These are phyloP conservation scores for Ia io DNA, from an alignment of 2,113 vertebrate species.

Conservation along the genomic window DNA sequence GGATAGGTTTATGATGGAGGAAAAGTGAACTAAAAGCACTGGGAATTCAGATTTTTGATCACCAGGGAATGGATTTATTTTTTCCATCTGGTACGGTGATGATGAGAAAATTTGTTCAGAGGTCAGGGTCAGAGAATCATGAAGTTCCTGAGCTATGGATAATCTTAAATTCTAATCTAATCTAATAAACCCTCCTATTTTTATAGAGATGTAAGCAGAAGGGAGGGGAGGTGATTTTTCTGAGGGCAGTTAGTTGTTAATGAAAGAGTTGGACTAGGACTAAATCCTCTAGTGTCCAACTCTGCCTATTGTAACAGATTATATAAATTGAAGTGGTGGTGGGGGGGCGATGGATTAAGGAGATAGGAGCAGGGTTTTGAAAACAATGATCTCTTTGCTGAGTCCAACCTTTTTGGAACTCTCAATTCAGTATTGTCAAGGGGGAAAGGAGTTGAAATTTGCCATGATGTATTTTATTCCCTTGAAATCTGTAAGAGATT, in stretches of 20 bases:
- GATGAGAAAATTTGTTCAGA: background rate
- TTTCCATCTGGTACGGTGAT: background rate
- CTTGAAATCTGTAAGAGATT: background rate
- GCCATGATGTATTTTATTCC: background rate
- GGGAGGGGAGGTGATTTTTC: background rate
- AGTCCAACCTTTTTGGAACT: background rate
- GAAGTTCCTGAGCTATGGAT: background rate
- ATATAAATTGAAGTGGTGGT: background rate
- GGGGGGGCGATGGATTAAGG: background rate
- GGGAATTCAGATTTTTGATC: background rate
- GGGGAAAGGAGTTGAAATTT: background rate
- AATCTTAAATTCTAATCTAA: background rate
- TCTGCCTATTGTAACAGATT: background rate
- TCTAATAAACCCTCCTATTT: background rate
- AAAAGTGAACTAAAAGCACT: background rate
- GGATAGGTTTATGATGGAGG: background rate
- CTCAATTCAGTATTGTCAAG: background rate
- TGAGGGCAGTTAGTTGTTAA: background rate
- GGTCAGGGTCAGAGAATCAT: background rate
- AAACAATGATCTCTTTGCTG: background rate
- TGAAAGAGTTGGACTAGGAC: background rate
- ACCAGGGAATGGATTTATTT: background rate
- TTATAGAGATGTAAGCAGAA: background rate
- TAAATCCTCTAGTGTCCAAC: background rate
- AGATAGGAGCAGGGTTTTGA: background rate